Base-by-base conservation (phyloP, 2,113 vertebrate species). In the Motacilla tschutschensis region DNA sequence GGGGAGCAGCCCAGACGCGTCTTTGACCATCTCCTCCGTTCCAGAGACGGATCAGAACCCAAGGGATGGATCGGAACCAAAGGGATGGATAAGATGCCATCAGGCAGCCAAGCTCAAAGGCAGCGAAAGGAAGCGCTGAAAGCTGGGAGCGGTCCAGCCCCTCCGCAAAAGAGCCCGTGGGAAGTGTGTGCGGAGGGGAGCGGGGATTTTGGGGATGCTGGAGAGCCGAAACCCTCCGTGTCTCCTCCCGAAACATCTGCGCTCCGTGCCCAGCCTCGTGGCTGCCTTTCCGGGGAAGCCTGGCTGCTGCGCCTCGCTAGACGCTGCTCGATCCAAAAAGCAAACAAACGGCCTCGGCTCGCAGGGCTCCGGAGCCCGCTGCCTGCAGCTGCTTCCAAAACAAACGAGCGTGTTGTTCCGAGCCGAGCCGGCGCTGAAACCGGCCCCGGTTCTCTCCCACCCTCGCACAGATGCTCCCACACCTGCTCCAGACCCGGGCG, bases 331-430 rank as follows among this genome's bases (percentile, higher is more conserved):
- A 86, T 92, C 93, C 90, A 85, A 83, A 78, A 64, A 75, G 80
- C 93, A 85, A 91, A 92, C 88, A 92, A 85, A 89, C 93, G 88
- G 93, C 91, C 93, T 80, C 80, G 46, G 90, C 94, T 91, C 79
- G 48, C 88, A 40, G 79, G 74, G 44, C 74, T 86, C 74, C 36
- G 40, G 72, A 88, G 89, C 90, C 79, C 83, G n/a, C 78, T 50
- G 89, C 78, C 93, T 38, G 77, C 88, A 92, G 91, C 91, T 79
- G 91, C 86, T 75, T 72, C 86, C 82, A 78, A 94, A 92, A 91
- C 94, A 92, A 92, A 92, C 87, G 65, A 57, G 44, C 41, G 67
- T 50, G 25, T 65, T 91, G 93, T 85, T 87, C 82, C 60, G 58
- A 38, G 67, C 72, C 87, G 28, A 79, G 36, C 71, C 35, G 40